Percentiles rank a stretch among this genome's conserved stretches.
These are phyloP conservation scores for Grallaria varia DNA, from an alignment of 2,113 vertebrate species.

Conservation along the genomic window DNA sequence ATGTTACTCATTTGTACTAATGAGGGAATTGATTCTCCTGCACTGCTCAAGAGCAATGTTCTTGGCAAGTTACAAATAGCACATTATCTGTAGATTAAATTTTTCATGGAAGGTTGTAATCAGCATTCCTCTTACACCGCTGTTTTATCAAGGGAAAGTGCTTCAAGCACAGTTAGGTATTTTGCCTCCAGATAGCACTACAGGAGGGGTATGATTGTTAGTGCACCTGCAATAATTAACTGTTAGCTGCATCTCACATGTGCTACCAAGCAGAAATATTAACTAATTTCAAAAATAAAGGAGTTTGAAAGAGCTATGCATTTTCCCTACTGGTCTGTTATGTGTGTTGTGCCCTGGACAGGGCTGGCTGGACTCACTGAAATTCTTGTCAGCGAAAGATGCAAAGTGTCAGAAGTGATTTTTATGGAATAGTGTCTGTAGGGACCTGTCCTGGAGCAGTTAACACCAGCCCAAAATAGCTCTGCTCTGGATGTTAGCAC, in stretches of 20 bases:
- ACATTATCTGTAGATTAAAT: constrained; percentile 19
- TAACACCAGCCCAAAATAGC: neutral
- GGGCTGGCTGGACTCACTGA: neutral
- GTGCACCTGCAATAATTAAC: neutral
- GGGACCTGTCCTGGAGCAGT: neutral
- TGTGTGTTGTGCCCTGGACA: neutral
- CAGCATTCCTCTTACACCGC: neutral
- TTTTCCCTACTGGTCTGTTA: neutral
- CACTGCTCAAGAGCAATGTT: neutral
- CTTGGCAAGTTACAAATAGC: constrained; percentile 17
- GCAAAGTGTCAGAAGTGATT: neutral
- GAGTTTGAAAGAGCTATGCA: neutral
- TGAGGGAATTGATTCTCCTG: constrained; percentile 2
- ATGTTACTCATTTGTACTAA: neutral
- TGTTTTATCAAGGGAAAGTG: neutral
- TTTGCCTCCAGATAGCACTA: neutral
- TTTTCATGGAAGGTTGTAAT: constrained; percentile 21
- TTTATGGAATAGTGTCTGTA: neutral
- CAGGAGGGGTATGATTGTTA: neutral
- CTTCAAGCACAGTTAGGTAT: neutral
- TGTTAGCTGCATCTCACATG: neutral
- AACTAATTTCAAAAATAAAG: neutral
- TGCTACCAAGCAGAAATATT: neutral
- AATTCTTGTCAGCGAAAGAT: neutral
- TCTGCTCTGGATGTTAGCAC: neutral